phyloP scores from a whole-genome alignment of 2,888 invertebrate genomes.

The Epicampocera succincta region DNA sequence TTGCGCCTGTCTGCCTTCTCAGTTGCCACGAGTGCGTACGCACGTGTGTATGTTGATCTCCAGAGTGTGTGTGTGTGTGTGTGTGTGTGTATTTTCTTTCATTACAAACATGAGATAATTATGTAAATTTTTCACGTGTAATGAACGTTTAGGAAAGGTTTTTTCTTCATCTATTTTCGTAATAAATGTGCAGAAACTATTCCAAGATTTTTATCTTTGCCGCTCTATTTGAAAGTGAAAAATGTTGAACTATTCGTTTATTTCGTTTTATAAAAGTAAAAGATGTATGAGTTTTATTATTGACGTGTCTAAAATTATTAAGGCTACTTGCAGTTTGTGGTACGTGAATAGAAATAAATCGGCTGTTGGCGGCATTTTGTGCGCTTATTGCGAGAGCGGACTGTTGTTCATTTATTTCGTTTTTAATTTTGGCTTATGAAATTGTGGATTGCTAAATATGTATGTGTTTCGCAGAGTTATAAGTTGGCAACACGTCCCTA shows the following conservation, averaged over 20 bases:
- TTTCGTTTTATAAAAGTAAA: constrained; percentile 17
- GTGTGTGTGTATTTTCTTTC: background rate
- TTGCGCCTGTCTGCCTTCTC: constrained; percentile 40
- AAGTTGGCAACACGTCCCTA: no score
- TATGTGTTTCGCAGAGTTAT: no score
- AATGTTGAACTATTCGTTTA: constrained; percentile 48
- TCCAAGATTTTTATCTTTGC: constrained; percentile 59
- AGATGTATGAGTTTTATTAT: constrained; percentile 27
- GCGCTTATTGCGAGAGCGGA: no score
- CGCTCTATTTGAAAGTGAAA: constrained; percentile 51
- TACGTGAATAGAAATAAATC: background rate
- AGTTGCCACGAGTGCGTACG: no score
- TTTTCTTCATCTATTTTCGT: constrained; percentile 6
- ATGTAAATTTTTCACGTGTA: constrained; percentile 74
- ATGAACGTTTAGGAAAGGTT: constrained; percentile 41
- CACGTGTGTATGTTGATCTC: background rate
- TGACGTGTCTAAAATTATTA: constrained; percentile 27
- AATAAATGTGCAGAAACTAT: constrained; percentile 37
- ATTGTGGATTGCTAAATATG: no score
- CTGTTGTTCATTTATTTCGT: no score
- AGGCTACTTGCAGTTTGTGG: constrained; percentile 21
- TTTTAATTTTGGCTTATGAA: no score
- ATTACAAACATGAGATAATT: constrained; percentile 71
- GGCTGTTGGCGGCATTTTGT: background rate
- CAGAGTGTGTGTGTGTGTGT: background rate